phyloP scores from a whole-genome alignment of 2,113 vertebrate genomes.

The Heterochromis multidens region DNA sequence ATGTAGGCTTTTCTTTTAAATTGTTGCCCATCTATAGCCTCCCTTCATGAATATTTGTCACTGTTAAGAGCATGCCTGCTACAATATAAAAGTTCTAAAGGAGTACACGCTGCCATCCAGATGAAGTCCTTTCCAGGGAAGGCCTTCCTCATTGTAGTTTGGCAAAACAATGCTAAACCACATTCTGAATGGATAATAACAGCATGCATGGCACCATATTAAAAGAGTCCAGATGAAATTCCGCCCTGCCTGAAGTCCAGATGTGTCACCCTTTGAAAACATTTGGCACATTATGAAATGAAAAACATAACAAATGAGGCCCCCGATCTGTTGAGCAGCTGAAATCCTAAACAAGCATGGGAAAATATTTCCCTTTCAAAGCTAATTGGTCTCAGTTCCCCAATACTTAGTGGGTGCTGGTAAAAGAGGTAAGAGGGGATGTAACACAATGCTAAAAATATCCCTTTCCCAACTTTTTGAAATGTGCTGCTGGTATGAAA shows the following conservation, averaged over 20 bases:
- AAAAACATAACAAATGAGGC: background rate
- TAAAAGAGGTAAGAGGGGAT: background rate
- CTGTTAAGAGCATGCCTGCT: background rate
- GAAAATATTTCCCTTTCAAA: background rate
- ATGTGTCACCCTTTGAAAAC: background rate
- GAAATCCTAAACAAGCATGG: background rate
- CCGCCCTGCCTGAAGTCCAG: background rate
- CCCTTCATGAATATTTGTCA: background rate
- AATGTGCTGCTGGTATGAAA: background rate
- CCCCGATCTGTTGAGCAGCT: background rate
- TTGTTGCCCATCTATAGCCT: background rate
- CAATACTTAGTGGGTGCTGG: background rate
- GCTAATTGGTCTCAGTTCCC: background rate
- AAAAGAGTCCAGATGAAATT: background rate
- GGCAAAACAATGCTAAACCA: background rate
- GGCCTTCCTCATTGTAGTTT: background rate
- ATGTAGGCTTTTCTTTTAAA: background rate
- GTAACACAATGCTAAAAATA: background rate
- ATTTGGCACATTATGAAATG: background rate
- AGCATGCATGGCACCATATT: background rate
- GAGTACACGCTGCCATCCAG: background rate
- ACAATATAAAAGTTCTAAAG: background rate
- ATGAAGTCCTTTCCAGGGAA: background rate
- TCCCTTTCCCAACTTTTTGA: background rate
- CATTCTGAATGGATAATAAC: background rate